Percentiles rank a stretch among this genome's conserved stretches.
These are phyloP conservation scores for Trachurus trachurus DNA, from an alignment of 2,797 vertebrate species.

Conservation along the genomic window DNA sequence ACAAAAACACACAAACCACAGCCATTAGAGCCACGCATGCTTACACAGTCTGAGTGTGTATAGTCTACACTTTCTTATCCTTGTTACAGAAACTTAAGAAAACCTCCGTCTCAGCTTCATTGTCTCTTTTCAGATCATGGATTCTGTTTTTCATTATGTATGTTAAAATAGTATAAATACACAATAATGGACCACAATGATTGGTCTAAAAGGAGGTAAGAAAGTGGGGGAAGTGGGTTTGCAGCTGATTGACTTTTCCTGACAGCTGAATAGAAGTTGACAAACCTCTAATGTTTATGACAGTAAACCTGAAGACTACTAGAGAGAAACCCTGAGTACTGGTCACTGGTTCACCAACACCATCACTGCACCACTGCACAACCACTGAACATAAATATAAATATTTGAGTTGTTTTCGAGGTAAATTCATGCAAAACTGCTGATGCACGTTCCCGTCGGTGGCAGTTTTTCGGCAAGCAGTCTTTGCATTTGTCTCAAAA, in stretches of 20 bases:
- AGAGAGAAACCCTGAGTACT: too few relatives aligned
- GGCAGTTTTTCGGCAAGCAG: too few relatives aligned
- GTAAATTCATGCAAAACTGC: too few relatives aligned
- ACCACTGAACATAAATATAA: not conserved
- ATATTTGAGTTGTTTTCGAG: too few relatives aligned
- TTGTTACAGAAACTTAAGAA: not conserved
- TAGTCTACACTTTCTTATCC: not conserved
- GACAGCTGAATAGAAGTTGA: not conserved
- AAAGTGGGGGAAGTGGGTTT: too few relatives aligned
- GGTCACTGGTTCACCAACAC: too few relatives aligned
- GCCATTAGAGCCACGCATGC: constrained; percentile 24
- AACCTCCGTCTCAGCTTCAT: not conserved
- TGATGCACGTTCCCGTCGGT: too few relatives aligned
- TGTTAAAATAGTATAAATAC: not conserved
- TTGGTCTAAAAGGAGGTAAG: not conserved
- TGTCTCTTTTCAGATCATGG: not conserved
- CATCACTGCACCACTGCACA: too few relatives aligned
- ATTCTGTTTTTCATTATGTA: not conserved
- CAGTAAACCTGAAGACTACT: not conserved
- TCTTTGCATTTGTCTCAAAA: too few relatives aligned
- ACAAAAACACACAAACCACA: constrained; percentile 46
- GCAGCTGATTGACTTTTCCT: not conserved
- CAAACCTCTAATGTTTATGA: not conserved
- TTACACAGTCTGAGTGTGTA: not conserved
- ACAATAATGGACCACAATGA: not conserved